Evolutionary conservation across 1,140 invertebrate species (phyloP).

Genomic region (Sipha flava): DNA sequence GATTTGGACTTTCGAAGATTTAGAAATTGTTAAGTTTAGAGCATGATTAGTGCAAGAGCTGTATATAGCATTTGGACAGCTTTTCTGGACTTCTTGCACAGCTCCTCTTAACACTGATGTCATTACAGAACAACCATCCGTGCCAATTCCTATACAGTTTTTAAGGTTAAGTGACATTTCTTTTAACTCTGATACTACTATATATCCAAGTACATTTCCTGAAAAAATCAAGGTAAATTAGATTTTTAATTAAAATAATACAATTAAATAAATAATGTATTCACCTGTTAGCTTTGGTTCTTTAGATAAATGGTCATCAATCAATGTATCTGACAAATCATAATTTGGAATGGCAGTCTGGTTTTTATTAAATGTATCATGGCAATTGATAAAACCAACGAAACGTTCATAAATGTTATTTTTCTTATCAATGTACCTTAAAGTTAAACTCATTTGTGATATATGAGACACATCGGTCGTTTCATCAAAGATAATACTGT

Average conservation of each 20-base stretch:
- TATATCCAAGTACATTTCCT: background rate
- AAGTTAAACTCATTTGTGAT: background rate
- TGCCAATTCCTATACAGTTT: background rate
- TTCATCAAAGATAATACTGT: conserved; percentile 7
- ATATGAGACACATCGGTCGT: conserved; percentile 16
- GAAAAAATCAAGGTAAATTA: no score
- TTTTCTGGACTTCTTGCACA: background rate
- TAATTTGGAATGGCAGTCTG: background rate
- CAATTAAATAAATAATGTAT: no score
- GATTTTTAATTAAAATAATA: no score
- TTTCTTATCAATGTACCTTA: background rate
- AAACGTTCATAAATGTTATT: background rate
- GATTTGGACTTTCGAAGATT: background rate
- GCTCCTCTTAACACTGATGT: background rate
- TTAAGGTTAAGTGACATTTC: conserved; percentile 1
- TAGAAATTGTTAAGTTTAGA: background rate
- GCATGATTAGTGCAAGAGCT: background rate
- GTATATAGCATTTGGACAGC: background rate
- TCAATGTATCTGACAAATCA: background rate
- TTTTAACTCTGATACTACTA: background rate
- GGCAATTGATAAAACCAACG: background rate
- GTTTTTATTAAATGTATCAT: background rate
- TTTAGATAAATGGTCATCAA: background rate
- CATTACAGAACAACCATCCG: conserved; percentile 15
- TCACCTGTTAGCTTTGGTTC: background rate